Evolutionary conservation across 2,797 vertebrate species (phyloP).

Genomic region (Peromyscus attwateri): DNA sequence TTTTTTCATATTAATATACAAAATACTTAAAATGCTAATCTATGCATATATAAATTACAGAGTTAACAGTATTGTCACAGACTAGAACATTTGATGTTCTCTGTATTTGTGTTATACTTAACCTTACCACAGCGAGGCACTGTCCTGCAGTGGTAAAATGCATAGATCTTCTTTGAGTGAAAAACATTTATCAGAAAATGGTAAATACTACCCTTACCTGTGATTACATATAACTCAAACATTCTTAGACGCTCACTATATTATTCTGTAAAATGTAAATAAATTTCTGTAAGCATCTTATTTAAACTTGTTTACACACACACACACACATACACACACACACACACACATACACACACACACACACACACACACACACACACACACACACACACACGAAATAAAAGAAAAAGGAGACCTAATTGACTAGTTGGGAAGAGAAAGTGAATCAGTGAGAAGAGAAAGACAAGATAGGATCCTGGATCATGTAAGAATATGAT

Average conservation of each 20-base stretch:
- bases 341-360: neutral
- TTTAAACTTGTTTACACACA: neutral
- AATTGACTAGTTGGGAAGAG: neutral
- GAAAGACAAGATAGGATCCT: neutral
- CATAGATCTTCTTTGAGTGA: neutral
- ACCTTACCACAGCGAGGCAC: constrained; percentile 57
- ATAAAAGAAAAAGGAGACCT: neutral
- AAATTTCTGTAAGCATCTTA: neutral
- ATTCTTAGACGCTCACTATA: neutral
- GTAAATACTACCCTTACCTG: constrained; percentile 20
- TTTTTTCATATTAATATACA: neutral
- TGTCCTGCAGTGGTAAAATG: constrained; percentile 37
- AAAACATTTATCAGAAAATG: neutral
- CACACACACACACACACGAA: neutral
- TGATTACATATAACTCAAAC: neutral
- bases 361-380: neutral
- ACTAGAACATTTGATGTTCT: neutral
- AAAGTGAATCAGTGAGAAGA: neutral
- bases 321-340: neutral
- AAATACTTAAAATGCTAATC: neutral
- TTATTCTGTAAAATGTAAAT: constrained; percentile 18
- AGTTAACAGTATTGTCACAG: constrained; percentile 2
- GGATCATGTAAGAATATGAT: neutral
- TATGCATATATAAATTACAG: neutral
- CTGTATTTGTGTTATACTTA: constrained; percentile 11